Percentiles rank a stretch among this genome's conserved stretches.
Conservation (phyloP, 2,797 vertebrate genomes). For the Chelidonichthys spinosus region DNA sequence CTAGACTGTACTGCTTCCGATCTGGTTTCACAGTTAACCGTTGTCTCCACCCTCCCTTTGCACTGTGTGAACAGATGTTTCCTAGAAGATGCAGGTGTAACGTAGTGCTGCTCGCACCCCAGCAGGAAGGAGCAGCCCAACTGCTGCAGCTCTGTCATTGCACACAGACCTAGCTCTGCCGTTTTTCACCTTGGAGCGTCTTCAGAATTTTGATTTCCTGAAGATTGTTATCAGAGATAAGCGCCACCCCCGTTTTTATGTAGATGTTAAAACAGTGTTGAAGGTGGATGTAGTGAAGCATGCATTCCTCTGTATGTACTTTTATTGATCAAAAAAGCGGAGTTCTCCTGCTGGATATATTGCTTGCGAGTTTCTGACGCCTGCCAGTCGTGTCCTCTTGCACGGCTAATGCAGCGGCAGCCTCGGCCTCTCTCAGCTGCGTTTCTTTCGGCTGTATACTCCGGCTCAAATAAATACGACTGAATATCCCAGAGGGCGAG, state of each 20-base stretch:
- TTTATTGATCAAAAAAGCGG: not conserved
- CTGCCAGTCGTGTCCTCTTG: not conserved
- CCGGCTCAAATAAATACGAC: not conserved
- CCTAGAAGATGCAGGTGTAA: conserved; percentile 74
- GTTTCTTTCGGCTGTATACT: not conserved
- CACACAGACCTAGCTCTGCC: conserved; percentile 23
- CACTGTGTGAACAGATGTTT: conserved; percentile 79
- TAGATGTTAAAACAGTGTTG: not conserved
- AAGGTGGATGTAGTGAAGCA: not conserved
- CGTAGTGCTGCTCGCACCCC: conserved; percentile 53
- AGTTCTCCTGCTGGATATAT: not conserved
- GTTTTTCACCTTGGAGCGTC: conserved; percentile 27
- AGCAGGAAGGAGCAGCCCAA: conserved; percentile 70
- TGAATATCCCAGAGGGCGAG: not conserved
- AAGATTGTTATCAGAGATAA: conserved; percentile 27
- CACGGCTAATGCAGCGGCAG: not conserved
- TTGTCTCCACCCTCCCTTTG: conserved; percentile 52
- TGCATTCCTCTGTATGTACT: not conserved
- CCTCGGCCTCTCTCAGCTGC: not conserved
- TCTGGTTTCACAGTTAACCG: conserved; percentile 74
- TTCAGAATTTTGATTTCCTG: conserved; percentile 32
- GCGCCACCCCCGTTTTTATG: not conserved
- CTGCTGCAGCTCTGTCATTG: conserved; percentile 55
- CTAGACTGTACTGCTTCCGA: conserved; percentile 27
- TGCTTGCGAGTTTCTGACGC: not conserved